These are phyloP conservation scores for Metopia argyrocephala DNA, from an alignment of 2,888 invertebrate genomes.

Conservation along the genomic window DNA sequence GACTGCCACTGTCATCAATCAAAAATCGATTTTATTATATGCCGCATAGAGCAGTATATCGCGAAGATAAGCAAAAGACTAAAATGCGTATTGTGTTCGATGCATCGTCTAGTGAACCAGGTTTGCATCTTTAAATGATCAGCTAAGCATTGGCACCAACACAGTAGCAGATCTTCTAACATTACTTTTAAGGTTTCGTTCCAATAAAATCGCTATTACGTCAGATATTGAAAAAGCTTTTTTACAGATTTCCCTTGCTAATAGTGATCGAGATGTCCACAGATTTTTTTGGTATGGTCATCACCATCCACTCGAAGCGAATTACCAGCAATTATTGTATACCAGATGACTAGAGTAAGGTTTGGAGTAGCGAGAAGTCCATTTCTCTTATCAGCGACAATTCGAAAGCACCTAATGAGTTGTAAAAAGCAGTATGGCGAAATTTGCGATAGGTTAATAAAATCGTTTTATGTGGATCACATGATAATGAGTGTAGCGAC, in stretches of 20 bases:
- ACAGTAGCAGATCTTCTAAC: conserved; percentile 54
- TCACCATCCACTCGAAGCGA: no score
- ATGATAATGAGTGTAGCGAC: no score
- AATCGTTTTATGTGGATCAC: conserved; percentile 12
- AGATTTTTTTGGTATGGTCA: conserved; percentile 63
- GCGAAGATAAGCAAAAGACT: conserved; percentile 49
- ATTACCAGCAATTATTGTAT: no score
- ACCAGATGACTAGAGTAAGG: no score
- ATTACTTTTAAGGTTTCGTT: conserved; percentile 58
- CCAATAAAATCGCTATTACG: conserved; percentile 58
- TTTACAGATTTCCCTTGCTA: conserved; percentile 54
- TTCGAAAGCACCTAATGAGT: conserved; percentile 44
- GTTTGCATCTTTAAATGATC: conserved; percentile 48
- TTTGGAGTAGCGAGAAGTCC: conserved; percentile 58
- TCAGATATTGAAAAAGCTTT: conserved; percentile 64
- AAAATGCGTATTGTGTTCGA: conserved; percentile 54
- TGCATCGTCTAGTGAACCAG: conserved; percentile 52
- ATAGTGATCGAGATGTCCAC: conserved; percentile 56
- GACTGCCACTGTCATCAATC: conserved; percentile 30
- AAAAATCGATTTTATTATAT: conserved; percentile 46
- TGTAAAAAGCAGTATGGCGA: conserved; percentile 1
- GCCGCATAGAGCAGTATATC: conserved; percentile 51
- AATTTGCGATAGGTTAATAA: conserved; percentile 41
- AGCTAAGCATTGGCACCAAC: conserved; percentile 50
- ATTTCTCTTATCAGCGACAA: conserved; percentile 55